phyloP scores from a whole-genome alignment of 2,797 vertebrate species.

The Miichthys miiuy region DNA sequence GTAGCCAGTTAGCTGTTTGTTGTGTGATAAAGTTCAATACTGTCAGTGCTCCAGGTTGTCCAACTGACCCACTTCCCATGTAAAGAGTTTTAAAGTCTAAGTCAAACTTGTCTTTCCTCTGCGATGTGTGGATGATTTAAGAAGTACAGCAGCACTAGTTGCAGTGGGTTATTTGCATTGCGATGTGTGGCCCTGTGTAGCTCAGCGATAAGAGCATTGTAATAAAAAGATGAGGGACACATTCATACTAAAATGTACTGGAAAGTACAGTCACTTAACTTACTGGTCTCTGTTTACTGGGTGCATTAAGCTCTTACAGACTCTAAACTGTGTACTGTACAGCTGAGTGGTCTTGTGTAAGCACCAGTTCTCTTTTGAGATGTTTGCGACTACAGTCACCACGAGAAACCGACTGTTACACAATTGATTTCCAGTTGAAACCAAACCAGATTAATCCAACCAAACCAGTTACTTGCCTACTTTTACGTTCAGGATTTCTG shows the following conservation, averaged over 20 bases:
- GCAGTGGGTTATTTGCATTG: slow-evolving; percentile 21
- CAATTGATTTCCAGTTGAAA: slow-evolving; percentile 41
- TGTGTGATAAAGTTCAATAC: neutral
- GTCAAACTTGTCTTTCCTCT: neutral
- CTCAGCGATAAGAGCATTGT: neutral
- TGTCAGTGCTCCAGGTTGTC: neutral
- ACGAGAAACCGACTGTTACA: slow-evolving; percentile 41
- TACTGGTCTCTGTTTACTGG: neutral
- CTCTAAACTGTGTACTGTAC: neutral
- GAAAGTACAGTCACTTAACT: neutral
- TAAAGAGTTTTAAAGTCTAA: neutral
- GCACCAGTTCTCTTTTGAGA: slow-evolving; percentile 9
- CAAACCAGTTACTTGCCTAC: slow-evolving; percentile 2
- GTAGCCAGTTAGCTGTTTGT: neutral
- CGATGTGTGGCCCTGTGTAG: neutral
- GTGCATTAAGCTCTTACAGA: neutral
- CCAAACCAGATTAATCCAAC: slow-evolving; percentile 56
- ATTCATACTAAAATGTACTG: neutral
- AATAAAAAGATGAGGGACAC: neutral
- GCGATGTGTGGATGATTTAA: neutral
- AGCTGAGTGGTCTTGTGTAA: neutral
- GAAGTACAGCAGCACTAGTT: neutral
- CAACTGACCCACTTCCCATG: neutral
- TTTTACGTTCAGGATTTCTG: slow-evolving; percentile 10
- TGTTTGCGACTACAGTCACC: neutral